These are phyloP conservation scores for Chamaetylas fuelleborni DNA, from an alignment of 2,113 vertebrate genomes.

Conservation along the genomic window DNA sequence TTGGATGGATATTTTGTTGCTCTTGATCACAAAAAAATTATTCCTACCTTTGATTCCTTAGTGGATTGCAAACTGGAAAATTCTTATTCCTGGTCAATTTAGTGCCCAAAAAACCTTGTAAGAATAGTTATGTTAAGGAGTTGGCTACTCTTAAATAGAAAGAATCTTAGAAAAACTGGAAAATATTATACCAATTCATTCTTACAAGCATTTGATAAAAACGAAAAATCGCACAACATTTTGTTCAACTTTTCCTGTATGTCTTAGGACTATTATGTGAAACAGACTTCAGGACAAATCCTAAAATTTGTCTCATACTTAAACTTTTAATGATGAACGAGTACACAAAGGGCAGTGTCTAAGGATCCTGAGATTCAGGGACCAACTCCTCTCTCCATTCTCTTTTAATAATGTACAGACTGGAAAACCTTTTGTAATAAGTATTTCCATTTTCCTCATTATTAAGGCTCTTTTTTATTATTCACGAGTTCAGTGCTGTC, in stretches of 20 bases:
- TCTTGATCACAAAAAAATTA: neutral
- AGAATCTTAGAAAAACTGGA: neutral
- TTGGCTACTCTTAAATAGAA: neutral
- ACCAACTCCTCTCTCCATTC: neutral
- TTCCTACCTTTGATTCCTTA: neutral
- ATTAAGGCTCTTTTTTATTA: neutral
- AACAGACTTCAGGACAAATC: neutral
- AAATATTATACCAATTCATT: neutral
- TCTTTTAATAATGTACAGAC: neutral
- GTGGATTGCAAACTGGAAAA: neutral
- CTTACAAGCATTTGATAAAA: neutral
- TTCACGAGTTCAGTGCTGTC: neutral
- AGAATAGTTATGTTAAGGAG: neutral
- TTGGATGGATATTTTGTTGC: neutral
- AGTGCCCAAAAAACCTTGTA: neutral
- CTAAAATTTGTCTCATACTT: neutral
- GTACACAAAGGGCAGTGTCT: neutral
- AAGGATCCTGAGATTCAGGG: neutral
- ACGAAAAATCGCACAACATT: neutral
- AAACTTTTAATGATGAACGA: neutral
- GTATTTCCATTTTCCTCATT: neutral
- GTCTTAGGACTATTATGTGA: neutral
- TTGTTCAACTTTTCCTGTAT: neutral
- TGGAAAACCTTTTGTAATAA: neutral
- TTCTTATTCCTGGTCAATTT: neutral